Evolutionary conservation across 2,797 vertebrate species (phyloP).

Genomic region (Spondyliosoma cantharus): DNA sequence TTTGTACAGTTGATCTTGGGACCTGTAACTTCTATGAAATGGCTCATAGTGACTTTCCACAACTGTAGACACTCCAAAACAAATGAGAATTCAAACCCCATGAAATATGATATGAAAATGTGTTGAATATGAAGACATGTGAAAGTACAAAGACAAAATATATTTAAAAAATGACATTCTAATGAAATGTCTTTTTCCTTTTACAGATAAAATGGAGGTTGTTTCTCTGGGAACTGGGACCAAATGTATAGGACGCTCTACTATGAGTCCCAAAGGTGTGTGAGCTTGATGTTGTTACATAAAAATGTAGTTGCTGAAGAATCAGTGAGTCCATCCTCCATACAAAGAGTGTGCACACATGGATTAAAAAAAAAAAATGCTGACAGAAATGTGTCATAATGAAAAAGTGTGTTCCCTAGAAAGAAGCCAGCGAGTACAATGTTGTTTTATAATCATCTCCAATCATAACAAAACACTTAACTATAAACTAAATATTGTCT

Average conservation of each 20-base stretch:
- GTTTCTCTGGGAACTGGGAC: constrained; percentile 96
- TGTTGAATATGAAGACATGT: background rate
- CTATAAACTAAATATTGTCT: too few relatives aligned
- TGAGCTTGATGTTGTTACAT: background rate
- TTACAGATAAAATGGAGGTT: constrained; percentile 86
- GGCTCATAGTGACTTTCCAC: too few relatives aligned
- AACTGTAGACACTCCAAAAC: background rate
- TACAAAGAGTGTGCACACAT: background rate
- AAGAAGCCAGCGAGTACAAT: background rate
- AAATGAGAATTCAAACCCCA: background rate
- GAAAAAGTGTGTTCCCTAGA: background rate
- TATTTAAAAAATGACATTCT: background rate
- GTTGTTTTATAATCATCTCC: background rate
- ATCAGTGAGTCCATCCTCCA: background rate
- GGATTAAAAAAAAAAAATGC: background rate
- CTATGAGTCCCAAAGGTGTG: constrained; percentile 90
- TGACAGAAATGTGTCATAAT: background rate
- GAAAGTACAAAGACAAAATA: too few relatives aligned
- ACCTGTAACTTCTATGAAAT: too few relatives aligned
- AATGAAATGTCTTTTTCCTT: background rate
- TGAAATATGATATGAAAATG: background rate
- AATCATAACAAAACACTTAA: background rate
- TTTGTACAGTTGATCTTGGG: too few relatives aligned
- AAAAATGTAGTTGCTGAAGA: background rate
- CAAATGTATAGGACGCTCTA: constrained; percentile 91